These are phyloP conservation scores for Caerostris darwini DNA, from an alignment of 1,140 invertebrate species.

Conservation along the genomic window DNA sequence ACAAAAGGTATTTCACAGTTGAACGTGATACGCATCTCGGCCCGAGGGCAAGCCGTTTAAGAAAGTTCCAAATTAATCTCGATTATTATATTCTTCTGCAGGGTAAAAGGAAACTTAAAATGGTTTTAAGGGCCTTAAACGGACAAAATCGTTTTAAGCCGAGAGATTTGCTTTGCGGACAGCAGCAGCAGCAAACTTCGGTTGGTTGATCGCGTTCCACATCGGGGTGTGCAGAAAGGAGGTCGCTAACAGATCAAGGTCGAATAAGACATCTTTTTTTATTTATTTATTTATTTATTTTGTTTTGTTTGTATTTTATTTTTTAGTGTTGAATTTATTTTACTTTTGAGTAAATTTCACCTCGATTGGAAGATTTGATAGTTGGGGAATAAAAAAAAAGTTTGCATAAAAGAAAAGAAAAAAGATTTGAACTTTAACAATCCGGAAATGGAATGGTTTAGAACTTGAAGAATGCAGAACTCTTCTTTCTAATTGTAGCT, in stretches of 20 bases:
- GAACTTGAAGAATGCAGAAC: not conserved
- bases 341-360: constrained; percentile 7
- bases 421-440: not conserved
- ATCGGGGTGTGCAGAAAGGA: constrained; percentile 60
- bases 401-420: not conserved
- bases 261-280: constrained; percentile 55
- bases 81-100: not conserved
- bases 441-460: not conserved
- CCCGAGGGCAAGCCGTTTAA: not conserved
- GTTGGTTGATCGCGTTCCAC: constrained; percentile 43
- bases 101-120: not conserved
- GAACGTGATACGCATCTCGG: not conserved
- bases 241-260: constrained; percentile 71
- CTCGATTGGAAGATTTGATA: not conserved
- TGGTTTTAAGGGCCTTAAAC: not conserved
- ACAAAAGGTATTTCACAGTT: not conserved
- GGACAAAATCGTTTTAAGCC: constrained; percentile 29
- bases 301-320: not conserved
- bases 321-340: not conserved
- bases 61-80: constrained; percentile 15
- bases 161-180: constrained; percentile 29
- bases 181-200: not conserved
- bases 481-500: not conserved
- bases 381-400: not conserved
- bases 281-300: not conserved